Percentiles rank a stretch among this genome's conserved stretches.
phyloP scores from a whole-genome alignment of 2,113 vertebrate genomes.

The Platysternon megacephalum region DNA sequence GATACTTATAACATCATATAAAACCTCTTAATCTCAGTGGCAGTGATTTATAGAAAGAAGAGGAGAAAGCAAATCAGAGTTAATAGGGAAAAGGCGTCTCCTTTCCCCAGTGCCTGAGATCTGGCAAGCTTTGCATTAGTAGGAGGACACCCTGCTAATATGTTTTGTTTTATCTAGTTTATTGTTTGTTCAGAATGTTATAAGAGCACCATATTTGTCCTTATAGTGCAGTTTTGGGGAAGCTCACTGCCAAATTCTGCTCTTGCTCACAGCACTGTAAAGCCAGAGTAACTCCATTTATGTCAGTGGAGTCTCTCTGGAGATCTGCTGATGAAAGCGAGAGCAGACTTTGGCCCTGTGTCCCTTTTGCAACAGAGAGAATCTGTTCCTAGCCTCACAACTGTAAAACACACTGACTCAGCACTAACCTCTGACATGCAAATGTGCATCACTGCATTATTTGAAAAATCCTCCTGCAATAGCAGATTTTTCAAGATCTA shows the following conservation, averaged over 20 bases:
- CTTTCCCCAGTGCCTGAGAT: not conserved
- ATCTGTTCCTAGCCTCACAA: not conserved
- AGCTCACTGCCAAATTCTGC: not conserved
- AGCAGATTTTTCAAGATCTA: not conserved
- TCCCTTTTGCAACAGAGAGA: not conserved
- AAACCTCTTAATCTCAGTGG: slow-evolving; percentile 63
- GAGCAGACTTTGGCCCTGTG: not conserved
- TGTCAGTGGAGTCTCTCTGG: not conserved
- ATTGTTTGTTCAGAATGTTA: not conserved
- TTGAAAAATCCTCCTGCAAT: not conserved
- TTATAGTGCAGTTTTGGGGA: not conserved
- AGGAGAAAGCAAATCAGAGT: not conserved
- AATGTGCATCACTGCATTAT: fast-evolving
- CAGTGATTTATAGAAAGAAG: slow-evolving; percentile 52
- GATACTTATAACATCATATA: not conserved
- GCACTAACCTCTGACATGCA: not conserved
- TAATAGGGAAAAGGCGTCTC: not conserved
- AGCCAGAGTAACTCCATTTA: not conserved
- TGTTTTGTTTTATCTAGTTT: not conserved
- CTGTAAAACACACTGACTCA: not conserved
- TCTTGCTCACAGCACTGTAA: not conserved
- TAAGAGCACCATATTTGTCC: not conserved
- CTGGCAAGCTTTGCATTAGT: not conserved
- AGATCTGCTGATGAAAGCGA: not conserved
- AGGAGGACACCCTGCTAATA: not conserved